Conservation (phyloP, 2,797 vertebrate genomes). For the Xenopus petersii region DNA sequence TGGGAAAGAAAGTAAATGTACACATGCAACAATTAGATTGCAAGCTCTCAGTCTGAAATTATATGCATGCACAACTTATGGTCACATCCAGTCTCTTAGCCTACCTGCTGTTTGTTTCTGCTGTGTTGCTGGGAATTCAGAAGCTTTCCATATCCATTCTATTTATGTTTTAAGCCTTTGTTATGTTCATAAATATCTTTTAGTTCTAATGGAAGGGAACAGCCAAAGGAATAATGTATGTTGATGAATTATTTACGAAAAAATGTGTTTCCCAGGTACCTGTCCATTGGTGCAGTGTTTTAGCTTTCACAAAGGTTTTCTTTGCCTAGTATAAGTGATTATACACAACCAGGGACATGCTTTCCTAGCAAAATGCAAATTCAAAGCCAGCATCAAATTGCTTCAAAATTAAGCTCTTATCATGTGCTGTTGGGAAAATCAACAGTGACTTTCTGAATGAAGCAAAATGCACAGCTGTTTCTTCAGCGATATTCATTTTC, state of each 20-base stretch:
- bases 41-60: too few relatives aligned
- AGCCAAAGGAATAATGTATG: neutral
- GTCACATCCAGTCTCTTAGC: too few relatives aligned
- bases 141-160: neutral
- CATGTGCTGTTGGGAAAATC: neutral
- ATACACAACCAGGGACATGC: neutral
- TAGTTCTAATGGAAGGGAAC: neutral
- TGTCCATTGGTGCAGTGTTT: neutral
- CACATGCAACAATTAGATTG: too few relatives aligned
- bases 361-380: neutral
- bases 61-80: too few relatives aligned
- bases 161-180: neutral
- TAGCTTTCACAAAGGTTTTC: neutral
- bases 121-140: too few relatives aligned
- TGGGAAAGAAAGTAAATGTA: too few relatives aligned
- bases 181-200: neutral
- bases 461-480: neutral
- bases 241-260: neutral
- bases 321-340: too few relatives aligned
- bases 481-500: conserved; percentile 1
- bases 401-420: conserved; percentile 1
- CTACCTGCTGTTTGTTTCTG: too few relatives aligned
- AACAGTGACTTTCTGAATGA: neutral
- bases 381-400: neutral
- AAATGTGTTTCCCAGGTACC: neutral